Base-by-base conservation (phyloP, 2,113 vertebrate species). In the Mesitornis unicolor region DNA sequence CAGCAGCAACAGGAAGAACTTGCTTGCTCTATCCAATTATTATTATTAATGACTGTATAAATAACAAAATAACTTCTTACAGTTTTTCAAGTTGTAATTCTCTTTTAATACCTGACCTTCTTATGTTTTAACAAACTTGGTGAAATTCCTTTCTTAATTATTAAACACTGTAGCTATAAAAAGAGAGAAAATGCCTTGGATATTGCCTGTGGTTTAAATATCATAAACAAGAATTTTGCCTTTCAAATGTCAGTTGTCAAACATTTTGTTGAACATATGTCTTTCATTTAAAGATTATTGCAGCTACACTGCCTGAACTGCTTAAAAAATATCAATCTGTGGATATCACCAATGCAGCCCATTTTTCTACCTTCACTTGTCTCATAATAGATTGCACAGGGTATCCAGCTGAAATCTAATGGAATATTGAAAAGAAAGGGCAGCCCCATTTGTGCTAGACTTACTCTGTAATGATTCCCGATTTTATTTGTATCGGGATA, bases 1-100 rank as follows among this genome's bases (percentile, higher is more conserved):
- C 57, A 21, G 31, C 0, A 89, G 24, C 45, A 77, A 33, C 45
- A 54, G 42, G 22, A 73, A 51, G 38, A 81, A 68, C 70, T 95
- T 74, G 6, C 79, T 86, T 47, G 56, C 63, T 38, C 43, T 90
- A 31, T 59, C 50, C 74, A 83, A 86, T 92, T 50, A 78, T 87
- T 85, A 89, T 80, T 87, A 93, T 96, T 96, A 95, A 96, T 92
- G 83, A 77, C 79, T 63, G 33, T 50, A 96, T 95, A 90, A 95
- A 97, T 90, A 95, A 94, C 90, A 93, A 93, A 92, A 80, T 90
- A 92, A 93, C 51, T 84, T 88, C 63, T 92, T 77, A 81, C 1
- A 5, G 33, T 71, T 88, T 74, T 78, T 63, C 59, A 63, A 95
- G 85, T 63, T 81, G 60, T 92, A 95, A 90, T 96, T 92, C 54